Conservation (phyloP, 2,113 vertebrate species). For the Pygoscelis adeliae region DNA sequence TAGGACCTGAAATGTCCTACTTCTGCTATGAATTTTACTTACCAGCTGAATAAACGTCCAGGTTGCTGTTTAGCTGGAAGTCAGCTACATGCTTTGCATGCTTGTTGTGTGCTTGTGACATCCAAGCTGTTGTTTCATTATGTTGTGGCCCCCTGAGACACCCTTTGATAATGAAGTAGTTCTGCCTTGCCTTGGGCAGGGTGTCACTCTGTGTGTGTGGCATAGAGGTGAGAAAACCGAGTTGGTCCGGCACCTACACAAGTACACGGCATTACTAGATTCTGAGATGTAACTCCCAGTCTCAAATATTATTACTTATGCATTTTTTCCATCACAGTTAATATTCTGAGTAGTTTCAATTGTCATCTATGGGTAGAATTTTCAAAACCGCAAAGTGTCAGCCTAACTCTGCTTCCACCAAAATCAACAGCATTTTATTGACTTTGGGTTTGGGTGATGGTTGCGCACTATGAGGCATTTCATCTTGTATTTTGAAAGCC, state of each 20-base stretch:
- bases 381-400: neutral
- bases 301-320: neutral
- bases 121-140: neutral
- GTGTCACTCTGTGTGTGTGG: neutral
- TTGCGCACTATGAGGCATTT: neutral
- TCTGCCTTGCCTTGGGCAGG: neutral
- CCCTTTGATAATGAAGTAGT: neutral
- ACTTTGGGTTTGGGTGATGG: neutral
- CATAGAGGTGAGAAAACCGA: neutral
- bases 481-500: neutral
- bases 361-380: neutral
- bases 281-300: neutral
- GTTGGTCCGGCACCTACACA: neutral
- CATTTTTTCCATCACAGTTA: constrained; percentile 33
- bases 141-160: neutral
- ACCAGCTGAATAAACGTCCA: neutral
- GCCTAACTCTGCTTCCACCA: neutral
- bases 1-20: neutral
- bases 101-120: neutral
- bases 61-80: neutral
- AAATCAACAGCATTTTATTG: neutral
- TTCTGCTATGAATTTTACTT: neutral
- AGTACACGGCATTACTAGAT: neutral
- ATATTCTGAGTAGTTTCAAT: constrained; percentile 29
- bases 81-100: neutral